A percentile compares a stretch with the other conserved stretches of the same genome.
Conservation (phyloP, 2,797 vertebrate species). For the Centropyge bicolor region DNA sequence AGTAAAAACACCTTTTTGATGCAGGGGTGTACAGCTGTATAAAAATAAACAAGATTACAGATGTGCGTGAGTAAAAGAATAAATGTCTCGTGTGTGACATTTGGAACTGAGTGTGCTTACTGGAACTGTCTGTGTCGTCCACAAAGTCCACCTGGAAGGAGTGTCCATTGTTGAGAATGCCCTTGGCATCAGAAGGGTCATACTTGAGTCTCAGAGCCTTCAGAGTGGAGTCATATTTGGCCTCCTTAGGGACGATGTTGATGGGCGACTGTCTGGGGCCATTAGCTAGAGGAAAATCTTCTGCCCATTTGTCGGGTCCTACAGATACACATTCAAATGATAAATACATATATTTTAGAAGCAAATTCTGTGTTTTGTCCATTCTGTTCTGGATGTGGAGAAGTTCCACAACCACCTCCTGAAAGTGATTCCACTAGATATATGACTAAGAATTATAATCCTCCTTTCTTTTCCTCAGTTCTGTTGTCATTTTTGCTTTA, state of each 20-base stretch:
- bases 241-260: slow-evolving; percentile 89
- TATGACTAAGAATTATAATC: too few relatives aligned
- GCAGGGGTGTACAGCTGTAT: background rate
- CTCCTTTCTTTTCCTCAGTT: too few relatives aligned
- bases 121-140: slow-evolving; percentile 91
- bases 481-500: too few relatives aligned
- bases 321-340: slow-evolving; percentile 25
- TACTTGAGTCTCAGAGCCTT: slow-evolving; percentile 89
- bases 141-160: slow-evolving; percentile 93
- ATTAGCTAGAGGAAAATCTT: slow-evolving; percentile 88
- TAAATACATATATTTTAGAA: background rate
- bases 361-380: background rate
- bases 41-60: background rate
- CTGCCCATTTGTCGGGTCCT: slow-evolving; percentile 92
- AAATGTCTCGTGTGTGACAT: background rate
- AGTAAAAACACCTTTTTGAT: background rate
- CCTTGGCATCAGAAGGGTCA: slow-evolving; percentile 86
- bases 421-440: background rate
- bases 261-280: slow-evolving; percentile 95
- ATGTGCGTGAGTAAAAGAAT: background rate
- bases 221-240: slow-evolving; percentile 87
- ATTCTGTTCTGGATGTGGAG: background rate
- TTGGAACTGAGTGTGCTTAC: slow-evolving; percentile 79
- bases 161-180: slow-evolving; percentile 94
- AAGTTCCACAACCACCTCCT: background rate